A percentile compares a stretch with the other conserved stretches of the same genome.
phyloP scores from a whole-genome alignment of 2,888 invertebrate genomes.

The Unio delphinus region DNA sequence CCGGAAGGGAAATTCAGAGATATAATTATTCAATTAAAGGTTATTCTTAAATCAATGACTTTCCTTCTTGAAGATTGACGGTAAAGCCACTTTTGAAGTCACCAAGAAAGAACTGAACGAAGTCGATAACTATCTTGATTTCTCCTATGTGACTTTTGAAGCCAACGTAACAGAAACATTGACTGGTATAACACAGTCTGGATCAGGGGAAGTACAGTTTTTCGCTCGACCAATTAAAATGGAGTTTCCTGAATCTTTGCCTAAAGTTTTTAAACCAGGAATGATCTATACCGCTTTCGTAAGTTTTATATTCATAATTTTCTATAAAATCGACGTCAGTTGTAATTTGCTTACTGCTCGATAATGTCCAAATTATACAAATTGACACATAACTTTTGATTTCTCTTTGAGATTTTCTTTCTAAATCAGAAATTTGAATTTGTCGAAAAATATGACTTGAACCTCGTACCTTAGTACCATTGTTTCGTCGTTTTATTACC shows the following conservation, averaged over 20 bases:
- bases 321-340: neutral
- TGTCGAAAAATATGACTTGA: no score
- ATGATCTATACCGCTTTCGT: slow-evolving; percentile 41
- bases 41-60: neutral
- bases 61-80: slow-evolving; percentile 34
- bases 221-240: slow-evolving; percentile 75
- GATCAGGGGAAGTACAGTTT: slow-evolving; percentile 79
- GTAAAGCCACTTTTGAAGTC: slow-evolving; percentile 33
- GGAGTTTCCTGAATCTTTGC: slow-evolving; percentile 37
- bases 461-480: no score
- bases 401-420: no score
- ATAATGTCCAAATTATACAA: no score
- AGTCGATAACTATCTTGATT: slow-evolving; percentile 18
- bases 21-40: neutral
- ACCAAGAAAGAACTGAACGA: slow-evolving; percentile 19
- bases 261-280: slow-evolving; percentile 42
- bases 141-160: slow-evolving; percentile 66
- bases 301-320: slow-evolving; percentile 8
- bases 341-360: neutral
- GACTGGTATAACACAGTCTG: slow-evolving; percentile 87
- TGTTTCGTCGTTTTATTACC: no score
- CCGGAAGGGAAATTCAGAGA: no score
- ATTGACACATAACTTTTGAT: no score
- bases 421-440: no score
- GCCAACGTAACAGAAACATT: slow-evolving; percentile 91